phyloP scores from a whole-genome alignment of 2,113 vertebrate genomes.

The Brachyhypopomus occidentalis region DNA sequence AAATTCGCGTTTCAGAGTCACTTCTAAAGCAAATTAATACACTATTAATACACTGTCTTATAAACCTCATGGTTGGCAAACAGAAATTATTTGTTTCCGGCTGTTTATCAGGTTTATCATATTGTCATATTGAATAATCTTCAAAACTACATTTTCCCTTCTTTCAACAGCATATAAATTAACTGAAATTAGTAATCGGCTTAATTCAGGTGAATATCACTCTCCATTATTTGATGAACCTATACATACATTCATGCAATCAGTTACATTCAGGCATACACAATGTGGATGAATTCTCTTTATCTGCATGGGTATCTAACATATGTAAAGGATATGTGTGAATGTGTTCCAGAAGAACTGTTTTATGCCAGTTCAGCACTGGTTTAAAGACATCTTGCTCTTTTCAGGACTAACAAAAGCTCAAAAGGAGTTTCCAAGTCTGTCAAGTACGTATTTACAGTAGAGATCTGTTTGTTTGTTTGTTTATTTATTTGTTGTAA shows the following conservation, averaged over 20 bases:
- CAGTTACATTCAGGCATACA: background rate
- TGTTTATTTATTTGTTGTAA: background rate
- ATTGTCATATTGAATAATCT: background rate
- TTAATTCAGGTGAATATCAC: conserved; percentile 1
- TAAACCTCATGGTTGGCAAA: no score
- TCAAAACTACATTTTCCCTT: background rate
- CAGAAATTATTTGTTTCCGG: background rate
- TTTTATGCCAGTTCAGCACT: background rate
- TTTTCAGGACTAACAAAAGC: background rate
- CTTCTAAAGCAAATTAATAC: background rate
- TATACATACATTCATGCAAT: background rate
- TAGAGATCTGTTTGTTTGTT: no score
- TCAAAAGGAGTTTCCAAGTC: background rate
- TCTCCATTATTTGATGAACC: background rate
- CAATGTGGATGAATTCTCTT: background rate
- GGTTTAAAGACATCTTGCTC: background rate
- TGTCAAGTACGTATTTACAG: conserved; percentile 29
- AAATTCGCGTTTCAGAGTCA: background rate
- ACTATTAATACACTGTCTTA: background rate
- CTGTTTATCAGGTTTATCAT: background rate
- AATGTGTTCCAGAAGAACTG: background rate
- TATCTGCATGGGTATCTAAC: no score
- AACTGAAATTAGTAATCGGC: background rate
- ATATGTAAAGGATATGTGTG: no score
- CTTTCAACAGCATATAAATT: background rate